phyloP scores from a whole-genome alignment of 2,888 invertebrate species.

The Callinectes sapidus region DNA sequence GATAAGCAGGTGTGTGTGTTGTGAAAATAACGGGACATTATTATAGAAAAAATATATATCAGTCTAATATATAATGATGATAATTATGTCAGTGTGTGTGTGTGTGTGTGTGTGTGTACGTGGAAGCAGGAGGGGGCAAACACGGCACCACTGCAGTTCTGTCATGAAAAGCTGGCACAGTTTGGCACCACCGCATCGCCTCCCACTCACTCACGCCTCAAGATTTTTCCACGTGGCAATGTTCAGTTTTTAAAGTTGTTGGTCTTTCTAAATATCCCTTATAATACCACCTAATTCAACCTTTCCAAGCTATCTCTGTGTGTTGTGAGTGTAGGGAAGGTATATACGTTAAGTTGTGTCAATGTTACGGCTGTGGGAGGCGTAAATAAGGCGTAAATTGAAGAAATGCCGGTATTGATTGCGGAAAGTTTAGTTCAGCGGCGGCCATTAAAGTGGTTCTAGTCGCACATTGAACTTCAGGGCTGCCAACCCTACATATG shows the following conservation, averaged over 20 bases:
- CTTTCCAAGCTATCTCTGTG: not conserved
- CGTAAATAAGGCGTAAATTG: not conserved
- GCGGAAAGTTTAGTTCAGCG: conserved; percentile 48
- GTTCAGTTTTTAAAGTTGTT: not conserved
- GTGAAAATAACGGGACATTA: too few species aligned
- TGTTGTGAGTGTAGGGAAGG: not conserved
- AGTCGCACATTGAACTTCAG: conserved; percentile 68
- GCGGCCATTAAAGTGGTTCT: conserved; percentile 48
- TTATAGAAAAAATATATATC: not conserved
- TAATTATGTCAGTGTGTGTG: not conserved
- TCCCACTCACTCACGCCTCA: not conserved
- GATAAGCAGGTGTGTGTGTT: too few species aligned
- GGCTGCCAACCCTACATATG: conserved; percentile 54
- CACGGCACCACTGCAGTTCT: conserved; percentile 34
- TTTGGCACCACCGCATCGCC: conserved; percentile 48
- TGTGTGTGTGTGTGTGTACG: not conserved
- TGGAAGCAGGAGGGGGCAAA: not conserved
- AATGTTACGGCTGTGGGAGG: not conserved
- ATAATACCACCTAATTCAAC: not conserved
- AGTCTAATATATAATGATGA: not conserved
- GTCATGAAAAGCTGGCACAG: conserved; percentile 43
- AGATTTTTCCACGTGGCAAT: not conserved
- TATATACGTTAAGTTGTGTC: not conserved
- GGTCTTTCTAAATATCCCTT: not conserved
- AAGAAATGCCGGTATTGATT: conserved; percentile 32